Evolutionary conservation across 2,113 vertebrate genomes (phyloP), one percentile per base, ranked within the genome.

Genomic region (Syngnathoides biaculeatus): DNA sequence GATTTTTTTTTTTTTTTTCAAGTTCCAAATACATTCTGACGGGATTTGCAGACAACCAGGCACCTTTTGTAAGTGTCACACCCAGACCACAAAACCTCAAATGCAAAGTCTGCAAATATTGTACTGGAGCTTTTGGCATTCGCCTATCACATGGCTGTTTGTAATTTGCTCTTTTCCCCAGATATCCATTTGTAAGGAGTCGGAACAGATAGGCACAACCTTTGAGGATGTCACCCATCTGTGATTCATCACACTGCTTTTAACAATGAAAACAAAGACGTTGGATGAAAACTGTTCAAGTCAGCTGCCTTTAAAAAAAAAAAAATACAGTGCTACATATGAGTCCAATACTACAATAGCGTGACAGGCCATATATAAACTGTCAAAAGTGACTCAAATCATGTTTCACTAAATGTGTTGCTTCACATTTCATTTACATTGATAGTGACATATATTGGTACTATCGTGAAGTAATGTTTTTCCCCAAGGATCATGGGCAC

Each of bases 251-350:
- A 65, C 35, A 22, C 43, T 24, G 38, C 5, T 2, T 38, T 19
- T 40, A 38, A 4, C 26, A 61, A 50, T 14, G 22, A 22, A 55
- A 56, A 8, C n/a, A 68, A 71, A 65, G 43, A 62, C 26, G 17
- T 8, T 14, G 22, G 10, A 55, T 53, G 26, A 26, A 40, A 55
- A 67, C 27, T 24, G 40, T 50, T 63, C 35, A 69, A 59, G 24
- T 66, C 48, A 83, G 69, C 79, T 84, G 84, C 68, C 68, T 86
- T 83, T 74, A 22, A 9, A 53, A 55, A 27, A 84, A 39, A 38
- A 77, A 72, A 74, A 75, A 58, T 39, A 38, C 74, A 50, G 69
- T 42, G 52, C 20, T 70, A 79, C 50, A 78, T n/a, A 78, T n/a
- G 8, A 27, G 24, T 35, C 30, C 2, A 65, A 62, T 50, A 53